Percentiles rank a stretch among this genome's conserved stretches.
Conservation (phyloP, 2,888 invertebrate species). For the Hedya salicella region DNA sequence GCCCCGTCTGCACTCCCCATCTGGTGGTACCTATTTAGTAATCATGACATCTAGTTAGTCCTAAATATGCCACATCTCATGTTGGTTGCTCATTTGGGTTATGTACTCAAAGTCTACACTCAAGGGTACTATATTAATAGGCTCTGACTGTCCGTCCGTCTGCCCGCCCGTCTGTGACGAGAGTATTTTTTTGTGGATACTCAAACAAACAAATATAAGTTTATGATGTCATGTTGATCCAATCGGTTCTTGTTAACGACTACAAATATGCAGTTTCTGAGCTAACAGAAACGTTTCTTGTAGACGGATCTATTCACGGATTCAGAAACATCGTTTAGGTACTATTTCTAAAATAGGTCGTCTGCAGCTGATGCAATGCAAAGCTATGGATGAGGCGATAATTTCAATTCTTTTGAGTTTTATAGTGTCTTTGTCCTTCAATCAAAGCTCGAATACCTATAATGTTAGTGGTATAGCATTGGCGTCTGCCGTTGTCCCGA, state of each 20-base stretch:
- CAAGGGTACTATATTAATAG: too few relatives aligned
- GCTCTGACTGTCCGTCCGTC: too few relatives aligned
- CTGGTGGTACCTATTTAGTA: too few relatives aligned
- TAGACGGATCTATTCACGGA: not conserved
- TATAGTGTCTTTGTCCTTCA: constrained; percentile 8
- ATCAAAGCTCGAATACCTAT: constrained; percentile 14
- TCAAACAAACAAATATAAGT: not conserved
- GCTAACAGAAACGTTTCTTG: not conserved
- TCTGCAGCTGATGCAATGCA: constrained; percentile 9
- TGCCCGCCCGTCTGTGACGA: too few relatives aligned
- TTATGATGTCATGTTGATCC: not conserved
- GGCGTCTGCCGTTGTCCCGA: constrained; percentile 28
- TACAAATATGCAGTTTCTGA: not conserved
- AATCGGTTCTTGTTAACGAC: not conserved
- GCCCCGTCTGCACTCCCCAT: too few relatives aligned
- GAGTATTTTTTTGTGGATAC: not conserved
- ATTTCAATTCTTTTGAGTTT: not conserved
- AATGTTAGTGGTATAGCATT: constrained; percentile 17
- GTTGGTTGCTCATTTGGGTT: too few relatives aligned
- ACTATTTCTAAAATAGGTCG: constrained; percentile 21
- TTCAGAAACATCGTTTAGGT: constrained; percentile 1
- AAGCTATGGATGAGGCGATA: not conserved
- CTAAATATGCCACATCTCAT: too few relatives aligned
- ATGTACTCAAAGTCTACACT: too few relatives aligned
- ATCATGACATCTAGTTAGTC: too few relatives aligned